Evolutionary conservation across 2,888 invertebrate species (phyloP), one percentile per base, ranked within the genome.

Genomic region (Pyrrhosoma nymphula): DNA sequence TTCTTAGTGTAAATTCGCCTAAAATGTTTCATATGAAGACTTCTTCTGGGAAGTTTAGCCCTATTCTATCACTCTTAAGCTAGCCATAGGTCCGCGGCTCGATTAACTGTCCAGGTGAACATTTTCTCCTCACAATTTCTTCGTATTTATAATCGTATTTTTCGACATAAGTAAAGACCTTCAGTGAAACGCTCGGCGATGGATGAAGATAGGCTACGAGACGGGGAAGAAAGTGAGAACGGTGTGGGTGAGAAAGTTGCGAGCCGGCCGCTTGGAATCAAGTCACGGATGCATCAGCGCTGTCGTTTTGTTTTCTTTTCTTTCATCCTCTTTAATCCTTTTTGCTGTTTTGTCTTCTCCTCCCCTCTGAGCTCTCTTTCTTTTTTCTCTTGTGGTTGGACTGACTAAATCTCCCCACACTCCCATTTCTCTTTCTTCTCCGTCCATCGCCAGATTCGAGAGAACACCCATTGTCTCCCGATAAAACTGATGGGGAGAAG

Each of bases 381-480:
- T 82, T 82, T 82, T 0, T 3, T 14, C 18, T 35, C 82, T 69
- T 35, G 23, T 82, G 82, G 82, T 26, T 35, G 82, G 82, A n/a
- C 18, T 4, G 16, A 10, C 60, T 16, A 26, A 82, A 35, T 82
- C 30, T 82, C 16, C 18, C 82, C 35, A 14, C 35, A 0, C 35
- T 82, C 69, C 60, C 60, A n/a, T 82, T 16, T 82, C 82, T 82
- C 35, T 69, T n/a, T 47, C n/a, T 18, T 69, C n/a, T 69, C 69
- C n/a, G 4, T 35, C 18, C 82, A 3, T 18, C 35, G 82, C 69
- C 69, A 35, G 82, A 82, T 82, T 16, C 82, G 82, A 82, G 69
- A 69, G 35, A 82, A 82, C 35, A 35, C 35, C 82, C 82, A 82
- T 82, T 82, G 82, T 82, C 35, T 82, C 35, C 82, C 82, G 82